These are phyloP conservation scores for Baccha elongata DNA, from an alignment of 2,888 invertebrate genomes.

Conservation along the genomic window DNA sequence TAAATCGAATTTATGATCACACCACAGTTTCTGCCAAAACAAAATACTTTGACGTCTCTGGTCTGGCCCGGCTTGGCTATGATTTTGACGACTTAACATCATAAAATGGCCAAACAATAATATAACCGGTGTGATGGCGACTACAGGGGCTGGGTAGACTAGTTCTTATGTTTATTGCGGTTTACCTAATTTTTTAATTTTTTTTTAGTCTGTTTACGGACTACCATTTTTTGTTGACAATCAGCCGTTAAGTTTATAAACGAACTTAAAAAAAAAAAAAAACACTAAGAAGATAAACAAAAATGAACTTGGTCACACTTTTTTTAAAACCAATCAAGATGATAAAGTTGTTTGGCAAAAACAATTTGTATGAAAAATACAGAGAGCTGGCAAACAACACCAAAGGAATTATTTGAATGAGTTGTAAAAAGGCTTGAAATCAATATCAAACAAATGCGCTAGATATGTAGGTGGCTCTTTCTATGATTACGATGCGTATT, in stretches of 20 bases:
- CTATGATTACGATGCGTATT: conserved; percentile 66
- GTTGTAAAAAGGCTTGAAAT: too few relatives aligned
- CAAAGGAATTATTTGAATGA: neutral
- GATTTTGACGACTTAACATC: conserved; percentile 47
- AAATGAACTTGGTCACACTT: conserved; percentile 73
- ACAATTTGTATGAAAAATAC: neutral
- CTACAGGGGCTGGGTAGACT: neutral
- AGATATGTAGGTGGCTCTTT: conserved; percentile 61
- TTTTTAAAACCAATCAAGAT: conserved; percentile 66
- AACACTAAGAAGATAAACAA: conserved; percentile 5
- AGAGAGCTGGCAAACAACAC: neutral
- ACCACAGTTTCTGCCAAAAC: neutral
- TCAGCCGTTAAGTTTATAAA: conserved; percentile 59
- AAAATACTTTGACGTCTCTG: neutral
- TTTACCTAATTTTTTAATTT: neutral
- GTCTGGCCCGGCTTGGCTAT: conserved; percentile 14
- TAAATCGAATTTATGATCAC: conserved; percentile 52
- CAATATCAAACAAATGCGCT: too few relatives aligned
- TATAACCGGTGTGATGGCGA: neutral
- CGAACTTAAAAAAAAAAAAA: conserved; percentile 13
- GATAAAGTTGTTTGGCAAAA: neutral
- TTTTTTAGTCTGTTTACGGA: neutral
- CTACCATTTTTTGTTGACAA: neutral
- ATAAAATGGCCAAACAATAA: conserved; percentile 24
- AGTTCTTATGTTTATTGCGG: neutral